Conservation (phyloP, 2,797 vertebrate genomes). For the Takifugu rubripes region DNA sequence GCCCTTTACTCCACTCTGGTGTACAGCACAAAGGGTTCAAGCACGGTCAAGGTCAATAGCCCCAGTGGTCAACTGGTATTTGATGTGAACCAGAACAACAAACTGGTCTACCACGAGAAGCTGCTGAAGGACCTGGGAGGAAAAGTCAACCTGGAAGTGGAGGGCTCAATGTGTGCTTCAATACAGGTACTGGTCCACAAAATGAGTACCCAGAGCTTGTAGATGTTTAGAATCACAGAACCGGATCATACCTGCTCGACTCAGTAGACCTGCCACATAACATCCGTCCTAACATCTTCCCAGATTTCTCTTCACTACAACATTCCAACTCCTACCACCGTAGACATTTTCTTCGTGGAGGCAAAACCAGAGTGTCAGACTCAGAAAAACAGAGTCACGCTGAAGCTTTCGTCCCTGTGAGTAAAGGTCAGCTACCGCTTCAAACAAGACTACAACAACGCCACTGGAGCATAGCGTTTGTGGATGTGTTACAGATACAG, state of each 20-base stretch:
- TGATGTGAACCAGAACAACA: too few species aligned
- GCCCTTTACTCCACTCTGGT: too few species aligned
- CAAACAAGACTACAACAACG: too few species aligned
- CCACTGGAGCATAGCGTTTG: too few species aligned
- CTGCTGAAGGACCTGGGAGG: too few species aligned
- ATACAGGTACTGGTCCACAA: slow-evolving; percentile 61
- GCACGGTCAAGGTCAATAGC: too few species aligned
- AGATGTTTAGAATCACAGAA: neutral
- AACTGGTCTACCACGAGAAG: too few species aligned
- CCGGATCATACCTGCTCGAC: neutral
- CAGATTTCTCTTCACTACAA: slow-evolving; percentile 70
- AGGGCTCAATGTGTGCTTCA: too few species aligned
- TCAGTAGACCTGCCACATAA: too few species aligned
- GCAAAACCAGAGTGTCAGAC: slow-evolving; percentile 9
- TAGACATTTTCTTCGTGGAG: slow-evolving; percentile 31
- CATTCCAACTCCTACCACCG: slow-evolving; percentile 54
- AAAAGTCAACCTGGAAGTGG: too few species aligned
- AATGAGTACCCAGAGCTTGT: neutral
- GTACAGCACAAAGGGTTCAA: too few species aligned
- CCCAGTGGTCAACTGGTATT: too few species aligned
- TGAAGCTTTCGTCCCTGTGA: slow-evolving; percentile 20
- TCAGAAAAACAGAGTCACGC: slow-evolving; percentile 18
- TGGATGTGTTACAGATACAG: slow-evolving; percentile 45
- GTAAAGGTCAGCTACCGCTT: slow-evolving; percentile 31
- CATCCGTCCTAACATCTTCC: neutral